These are phyloP conservation scores for Camponotus pennsylvanicus DNA, from an alignment of 1,140 invertebrate species.

Conservation along the genomic window DNA sequence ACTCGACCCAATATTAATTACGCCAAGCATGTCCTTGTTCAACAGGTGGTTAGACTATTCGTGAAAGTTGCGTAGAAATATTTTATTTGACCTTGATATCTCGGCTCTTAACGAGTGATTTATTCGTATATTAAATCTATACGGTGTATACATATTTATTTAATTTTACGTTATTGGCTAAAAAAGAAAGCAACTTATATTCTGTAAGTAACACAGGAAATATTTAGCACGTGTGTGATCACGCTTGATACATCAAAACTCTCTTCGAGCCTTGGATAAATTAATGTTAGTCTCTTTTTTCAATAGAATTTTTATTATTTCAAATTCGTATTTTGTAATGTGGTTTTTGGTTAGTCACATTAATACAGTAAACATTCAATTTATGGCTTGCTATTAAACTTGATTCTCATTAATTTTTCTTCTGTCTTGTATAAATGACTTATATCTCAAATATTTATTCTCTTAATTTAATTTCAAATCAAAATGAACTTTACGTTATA, in stretches of 20 bases:
- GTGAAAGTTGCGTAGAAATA: too few species aligned
- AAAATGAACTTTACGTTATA: too few species aligned
- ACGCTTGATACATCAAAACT: neutral
- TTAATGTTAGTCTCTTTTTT: neutral
- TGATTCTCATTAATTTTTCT: too few species aligned
- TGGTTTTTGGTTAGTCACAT: neutral
- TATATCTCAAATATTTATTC: too few species aligned
- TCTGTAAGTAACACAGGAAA: neutral
- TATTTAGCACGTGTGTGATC: neutral
- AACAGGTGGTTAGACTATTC: neutral
- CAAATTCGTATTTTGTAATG: constrained; percentile 5
- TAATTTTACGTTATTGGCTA: neutral
- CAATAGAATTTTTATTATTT: neutral
- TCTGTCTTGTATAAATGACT: too few species aligned
- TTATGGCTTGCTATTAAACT: too few species aligned
- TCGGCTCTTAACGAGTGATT: neutral
- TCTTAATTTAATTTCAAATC: too few species aligned
- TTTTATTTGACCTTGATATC: neutral
- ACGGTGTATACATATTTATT: too few species aligned
- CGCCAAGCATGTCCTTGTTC: neutral
- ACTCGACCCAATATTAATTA: neutral
- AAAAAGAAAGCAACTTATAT: neutral
- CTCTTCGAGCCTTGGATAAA: neutral
- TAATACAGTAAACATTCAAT: neutral
- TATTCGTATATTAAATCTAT: neutral